Evolutionary conservation across 2,113 vertebrate species (phyloP), one percentile per base, ranked within the genome.

Genomic region (Oreochromis niloticus): DNA sequence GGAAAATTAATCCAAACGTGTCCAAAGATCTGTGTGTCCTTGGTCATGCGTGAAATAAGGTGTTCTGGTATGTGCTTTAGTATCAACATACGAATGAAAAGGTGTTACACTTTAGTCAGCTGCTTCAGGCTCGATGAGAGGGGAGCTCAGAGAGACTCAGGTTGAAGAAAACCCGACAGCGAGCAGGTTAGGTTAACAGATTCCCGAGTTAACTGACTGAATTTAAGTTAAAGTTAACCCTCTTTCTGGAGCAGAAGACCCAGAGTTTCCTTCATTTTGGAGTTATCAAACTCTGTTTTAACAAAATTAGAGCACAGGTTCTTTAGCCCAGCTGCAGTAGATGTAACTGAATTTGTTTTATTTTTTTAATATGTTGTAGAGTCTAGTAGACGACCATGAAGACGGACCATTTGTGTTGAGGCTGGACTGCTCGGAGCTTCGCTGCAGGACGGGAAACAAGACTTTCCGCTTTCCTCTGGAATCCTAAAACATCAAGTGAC

Each of bases 391-490:
- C 1, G 22, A 90, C 1, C 97, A 97, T 90, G 98, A 99, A 89
- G 98, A 98, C 2, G 96, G 97, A 0, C 90, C 96, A 0, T 91
- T 94, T 57, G 87, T 96, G 22, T 94, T 99, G 48, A 96, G 90
- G 4, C 14, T 98, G 84, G 95, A 94, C 0, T 97, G 97, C 3
- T 90, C 93, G 4, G 96, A 98, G 87, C 93, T 99, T 63, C 97
- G 95, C 82, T 99, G 98, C 96, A 98, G 97, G 86, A 97, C 97
- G 0, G 99, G 98, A 89, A 99, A 99, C 94, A 99, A 99, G 89
- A 94, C 96, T 46, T 99, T 98, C 91, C 96, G 93, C 2, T 95
- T 99, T 92, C 97, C 97, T 24, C 88, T 99, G 85, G 9, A 87
- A 66, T 10, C 56, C 3, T 92, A 27, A 87, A 80, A 32, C 55